These are phyloP conservation scores for Patiria pectinifera DNA, from an alignment of 53 echinoderm and acorn worm genomes.

Conservation along the genomic window DNA sequence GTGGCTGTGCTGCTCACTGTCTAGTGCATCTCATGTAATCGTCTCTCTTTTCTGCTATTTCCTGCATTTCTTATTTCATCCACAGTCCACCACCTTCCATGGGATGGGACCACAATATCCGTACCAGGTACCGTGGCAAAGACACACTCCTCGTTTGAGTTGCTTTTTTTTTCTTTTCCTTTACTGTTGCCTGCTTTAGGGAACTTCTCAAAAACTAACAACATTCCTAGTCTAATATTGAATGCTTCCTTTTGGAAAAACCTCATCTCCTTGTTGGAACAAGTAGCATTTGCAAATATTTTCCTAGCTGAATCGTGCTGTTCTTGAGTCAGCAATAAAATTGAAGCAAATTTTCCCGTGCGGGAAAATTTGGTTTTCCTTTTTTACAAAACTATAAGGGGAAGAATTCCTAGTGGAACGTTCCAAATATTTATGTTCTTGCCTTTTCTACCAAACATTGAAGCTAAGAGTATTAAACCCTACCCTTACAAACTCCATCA, in stretches of 20 bases:
- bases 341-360: no score
- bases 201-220: neutral
- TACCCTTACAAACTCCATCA: no score
- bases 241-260: neutral
- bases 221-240: neutral
- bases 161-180: neutral
- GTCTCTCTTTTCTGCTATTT: neutral
- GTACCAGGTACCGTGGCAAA: constrained; percentile 50
- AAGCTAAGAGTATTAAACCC: no score
- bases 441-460: no score
- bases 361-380: no score
- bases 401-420: no score
- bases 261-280: neutral
- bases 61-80: constrained; percentile 39
- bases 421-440: no score
- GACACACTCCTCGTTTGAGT: neutral
- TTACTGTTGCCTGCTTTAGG: neutral
- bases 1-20: neutral
- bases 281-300: neutral
- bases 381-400: no score
- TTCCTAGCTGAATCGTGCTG: no score
- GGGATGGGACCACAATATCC: constrained; percentile 48
- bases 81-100: constrained; percentile 41
- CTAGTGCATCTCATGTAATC: neutral
- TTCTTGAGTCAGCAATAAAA: no score